Conservation (phyloP, 2,888 invertebrate genomes). For the Dasysyrphus albostriatus region DNA sequence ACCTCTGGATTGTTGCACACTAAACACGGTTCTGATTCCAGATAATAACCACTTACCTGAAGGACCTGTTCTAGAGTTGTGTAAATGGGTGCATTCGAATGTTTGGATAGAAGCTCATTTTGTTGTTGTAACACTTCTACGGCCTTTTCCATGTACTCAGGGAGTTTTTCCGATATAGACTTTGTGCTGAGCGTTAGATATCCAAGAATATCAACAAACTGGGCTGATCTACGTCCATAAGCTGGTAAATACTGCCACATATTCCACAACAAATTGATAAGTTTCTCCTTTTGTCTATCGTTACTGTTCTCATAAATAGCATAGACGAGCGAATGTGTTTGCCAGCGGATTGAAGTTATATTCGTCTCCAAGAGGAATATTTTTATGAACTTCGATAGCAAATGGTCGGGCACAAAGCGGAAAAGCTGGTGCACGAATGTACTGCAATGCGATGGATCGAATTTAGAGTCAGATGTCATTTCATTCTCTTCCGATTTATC, state of each 20-base stretch:
- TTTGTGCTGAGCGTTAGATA: conserved; percentile 96
- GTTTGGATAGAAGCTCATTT: conserved; percentile 93
- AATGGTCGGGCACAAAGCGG: conserved; percentile 85
- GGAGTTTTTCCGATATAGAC: conserved; percentile 86
- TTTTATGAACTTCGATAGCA: conserved; percentile 89
- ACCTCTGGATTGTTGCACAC: conserved; percentile 99
- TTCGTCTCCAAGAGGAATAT: conserved; percentile 97
- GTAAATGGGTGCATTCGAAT: conserved; percentile 97
- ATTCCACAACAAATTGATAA: conserved; percentile 94
- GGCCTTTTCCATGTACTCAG: conserved; percentile 94
- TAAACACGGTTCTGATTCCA: conserved; percentile 98
- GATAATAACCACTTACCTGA: conserved; percentile 97
- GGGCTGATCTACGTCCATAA: conserved; percentile 96
- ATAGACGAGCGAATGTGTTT: conserved; percentile 94
- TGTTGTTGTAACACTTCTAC: conserved; percentile 94
- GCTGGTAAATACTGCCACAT: conserved; percentile 95
- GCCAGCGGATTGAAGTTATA: conserved; percentile 96
- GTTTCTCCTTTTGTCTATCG: conserved; percentile 89
- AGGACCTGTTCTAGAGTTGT: conserved; percentile 96
- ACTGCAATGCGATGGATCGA: conserved; percentile 88
- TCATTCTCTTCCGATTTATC: conserved; percentile 89
- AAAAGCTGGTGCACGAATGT: conserved; percentile 89
- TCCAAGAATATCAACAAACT: conserved; percentile 98
- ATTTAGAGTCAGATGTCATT: conserved; percentile 85
- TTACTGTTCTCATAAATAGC: conserved; percentile 94